These are phyloP conservation scores for Acanthosoma haemorrhoidale DNA, from an alignment of 2,888 invertebrate genomes.

Conservation along the genomic window DNA sequence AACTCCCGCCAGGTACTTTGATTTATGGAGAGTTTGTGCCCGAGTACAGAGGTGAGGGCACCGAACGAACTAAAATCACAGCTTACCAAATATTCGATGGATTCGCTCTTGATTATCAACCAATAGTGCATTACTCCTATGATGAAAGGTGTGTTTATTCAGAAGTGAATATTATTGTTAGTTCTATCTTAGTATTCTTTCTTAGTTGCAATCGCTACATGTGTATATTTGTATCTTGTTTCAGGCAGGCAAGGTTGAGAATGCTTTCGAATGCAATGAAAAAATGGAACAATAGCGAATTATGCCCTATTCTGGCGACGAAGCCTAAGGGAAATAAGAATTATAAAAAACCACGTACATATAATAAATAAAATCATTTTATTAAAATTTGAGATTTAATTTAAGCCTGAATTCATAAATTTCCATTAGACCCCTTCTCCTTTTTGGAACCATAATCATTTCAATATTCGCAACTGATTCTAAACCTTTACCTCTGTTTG, in stretches of 20 bases:
- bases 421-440: too few relatives aligned
- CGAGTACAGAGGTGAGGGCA: conserved; percentile 59
- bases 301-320: conserved; percentile 28
- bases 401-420: too few relatives aligned
- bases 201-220: too few relatives aligned
- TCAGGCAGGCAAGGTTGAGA: conserved; percentile 52
- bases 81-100: conserved; percentile 77
- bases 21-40: conserved; percentile 67
- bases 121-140: conserved; percentile 56
- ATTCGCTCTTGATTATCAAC: conserved; percentile 61
- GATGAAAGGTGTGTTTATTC: conserved; percentile 64
- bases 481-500: too few relatives aligned
- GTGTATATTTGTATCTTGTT: too few relatives aligned
- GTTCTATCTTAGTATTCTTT: too few relatives aligned
- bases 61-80: conserved; percentile 53
- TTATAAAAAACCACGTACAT: too few relatives aligned
- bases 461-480: too few relatives aligned
- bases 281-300: conserved; percentile 52
- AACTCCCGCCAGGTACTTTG: conserved; percentile 64
- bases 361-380: too few relatives aligned
- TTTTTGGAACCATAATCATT: too few relatives aligned
- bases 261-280: conserved; percentile 67
- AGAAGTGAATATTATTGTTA: too few relatives aligned
- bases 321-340: background rate
- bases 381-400: too few relatives aligned